Percentiles rank a stretch among this genome's conserved stretches.
These are phyloP conservation scores for Lasioglossum zephyrum DNA, from an alignment of 2,888 invertebrate species.

Conservation along the genomic window DNA sequence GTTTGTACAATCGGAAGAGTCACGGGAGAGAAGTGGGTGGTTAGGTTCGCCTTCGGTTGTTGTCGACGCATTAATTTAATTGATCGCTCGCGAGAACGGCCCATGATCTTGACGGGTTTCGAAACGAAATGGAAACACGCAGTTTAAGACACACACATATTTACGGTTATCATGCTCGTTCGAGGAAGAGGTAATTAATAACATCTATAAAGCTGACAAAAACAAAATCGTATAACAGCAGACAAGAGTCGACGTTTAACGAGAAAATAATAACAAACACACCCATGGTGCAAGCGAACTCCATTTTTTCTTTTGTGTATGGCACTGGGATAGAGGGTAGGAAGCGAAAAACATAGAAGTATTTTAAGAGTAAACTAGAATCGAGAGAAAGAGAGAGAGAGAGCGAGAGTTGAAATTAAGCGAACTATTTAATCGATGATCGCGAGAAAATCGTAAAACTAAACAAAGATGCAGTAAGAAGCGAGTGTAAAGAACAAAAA, in stretches of 20 bases:
- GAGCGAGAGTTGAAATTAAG: slow-evolving; percentile 45
- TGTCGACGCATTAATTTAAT: slow-evolving; percentile 44
- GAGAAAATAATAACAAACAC: slow-evolving; percentile 42
- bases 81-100: slow-evolving; percentile 71
- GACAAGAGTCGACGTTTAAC: slow-evolving; percentile 8
- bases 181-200: slow-evolving; percentile 26
- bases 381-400: slow-evolving; percentile 23
- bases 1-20: slow-evolving; percentile 28
- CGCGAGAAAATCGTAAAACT: slow-evolving; percentile 10
- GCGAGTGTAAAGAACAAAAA: slow-evolving; percentile 76
- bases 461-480: slow-evolving; percentile 35
- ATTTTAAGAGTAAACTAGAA: slow-evolving; percentile 68
- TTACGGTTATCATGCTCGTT: not conserved
- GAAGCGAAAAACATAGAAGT: slow-evolving; percentile 63
- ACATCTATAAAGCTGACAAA: slow-evolving; percentile 17
- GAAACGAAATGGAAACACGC: slow-evolving; percentile 22
- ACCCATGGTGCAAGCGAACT: slow-evolving; percentile 80
- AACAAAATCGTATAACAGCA: slow-evolving; percentile 30
- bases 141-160: not conserved
- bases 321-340: slow-evolving; percentile 79
- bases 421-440: slow-evolving; percentile 23
- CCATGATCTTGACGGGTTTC: slow-evolving; percentile 55
- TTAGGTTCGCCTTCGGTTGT: slow-evolving; percentile 24
- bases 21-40: slow-evolving; percentile 36
- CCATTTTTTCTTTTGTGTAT: slow-evolving; percentile 60